Percentiles rank a stretch among this genome's conserved stretches.
Evolutionary conservation across 1,140 invertebrate genomes (phyloP).

Genomic region (Chironomus striatipennis): DNA sequence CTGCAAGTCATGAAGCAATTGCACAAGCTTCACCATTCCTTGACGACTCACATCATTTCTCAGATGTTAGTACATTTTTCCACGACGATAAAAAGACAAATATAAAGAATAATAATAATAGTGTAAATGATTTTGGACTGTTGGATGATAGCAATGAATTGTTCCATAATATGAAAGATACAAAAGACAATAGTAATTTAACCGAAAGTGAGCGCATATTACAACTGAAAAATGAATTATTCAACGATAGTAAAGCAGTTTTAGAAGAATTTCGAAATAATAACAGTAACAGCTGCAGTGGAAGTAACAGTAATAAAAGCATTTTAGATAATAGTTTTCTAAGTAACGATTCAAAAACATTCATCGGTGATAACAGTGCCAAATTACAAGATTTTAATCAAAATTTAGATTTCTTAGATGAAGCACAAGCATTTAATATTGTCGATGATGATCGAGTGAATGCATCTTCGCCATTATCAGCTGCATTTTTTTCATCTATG

Average conservation of each 20-base stretch:
- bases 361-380: conserved; percentile 29
- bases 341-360: conserved; percentile 32
- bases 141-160: conserved; percentile 24
- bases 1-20: conserved; percentile 70
- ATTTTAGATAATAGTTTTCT: conserved; percentile 30
- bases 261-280: conserved; percentile 31
- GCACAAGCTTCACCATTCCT: conserved; percentile 40
- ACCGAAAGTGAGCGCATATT: conserved; percentile 45
- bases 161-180: conserved; percentile 21
- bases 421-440: conserved; percentile 40
- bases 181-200: conserved; percentile 28
- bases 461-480: conserved; percentile 61
- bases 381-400: conserved; percentile 37
- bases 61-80: conserved; percentile 34
- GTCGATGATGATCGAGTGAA: conserved; percentile 47
- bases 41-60: conserved; percentile 37
- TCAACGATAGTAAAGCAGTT: conserved; percentile 31
- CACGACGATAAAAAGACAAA: conserved; percentile 34
- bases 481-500: conserved; percentile 78
- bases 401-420: conserved; percentile 38
- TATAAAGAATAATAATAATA: conserved; percentile 1
- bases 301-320: not conserved
- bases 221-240: conserved; percentile 42
- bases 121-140: conserved; percentile 29
- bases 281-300: no score